phyloP scores from a whole-genome alignment of 2,797 vertebrate species.

The Dicrostonyx torquatus region DNA sequence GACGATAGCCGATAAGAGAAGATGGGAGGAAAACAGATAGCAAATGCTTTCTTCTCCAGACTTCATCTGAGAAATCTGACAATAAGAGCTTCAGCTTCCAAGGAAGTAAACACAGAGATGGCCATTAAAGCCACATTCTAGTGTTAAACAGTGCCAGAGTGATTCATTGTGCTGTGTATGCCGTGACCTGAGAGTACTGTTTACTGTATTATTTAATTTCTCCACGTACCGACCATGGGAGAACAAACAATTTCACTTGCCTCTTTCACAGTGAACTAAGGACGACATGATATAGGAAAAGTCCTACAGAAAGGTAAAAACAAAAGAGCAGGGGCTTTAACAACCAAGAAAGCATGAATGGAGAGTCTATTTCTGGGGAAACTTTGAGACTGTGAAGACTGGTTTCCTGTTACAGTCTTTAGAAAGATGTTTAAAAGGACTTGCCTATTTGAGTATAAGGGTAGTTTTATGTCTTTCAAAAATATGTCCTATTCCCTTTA shows the following conservation, averaged over 20 bases:
- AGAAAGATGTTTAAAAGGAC: background rate
- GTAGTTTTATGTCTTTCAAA: background rate
- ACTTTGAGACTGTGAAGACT: background rate
- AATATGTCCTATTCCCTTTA: background rate
- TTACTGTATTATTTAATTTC: background rate
- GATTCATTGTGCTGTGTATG: background rate
- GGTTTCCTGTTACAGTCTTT: background rate
- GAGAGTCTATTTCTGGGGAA: background rate
- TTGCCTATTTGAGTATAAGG: background rate
- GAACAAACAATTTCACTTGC: background rate
- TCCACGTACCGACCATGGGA: fast-evolving
- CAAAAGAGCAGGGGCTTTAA: background rate
- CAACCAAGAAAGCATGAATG: background rate
- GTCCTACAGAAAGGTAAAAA: background rate
- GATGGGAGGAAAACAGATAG: constrained; percentile 38
- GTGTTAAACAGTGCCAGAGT: background rate
- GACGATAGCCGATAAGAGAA: constrained; percentile 25
- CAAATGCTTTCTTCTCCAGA: constrained; percentile 28
- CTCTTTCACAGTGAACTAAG: background rate
- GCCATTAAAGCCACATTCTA: background rate
- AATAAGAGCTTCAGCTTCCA: background rate
- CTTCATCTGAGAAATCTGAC: constrained; percentile 30
- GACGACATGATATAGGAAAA: background rate
- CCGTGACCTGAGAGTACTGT: background rate
- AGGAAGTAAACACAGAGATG: background rate